Base-by-base conservation (phyloP, 2,113 vertebrate genomes). In the Notechis scutatus region DNA sequence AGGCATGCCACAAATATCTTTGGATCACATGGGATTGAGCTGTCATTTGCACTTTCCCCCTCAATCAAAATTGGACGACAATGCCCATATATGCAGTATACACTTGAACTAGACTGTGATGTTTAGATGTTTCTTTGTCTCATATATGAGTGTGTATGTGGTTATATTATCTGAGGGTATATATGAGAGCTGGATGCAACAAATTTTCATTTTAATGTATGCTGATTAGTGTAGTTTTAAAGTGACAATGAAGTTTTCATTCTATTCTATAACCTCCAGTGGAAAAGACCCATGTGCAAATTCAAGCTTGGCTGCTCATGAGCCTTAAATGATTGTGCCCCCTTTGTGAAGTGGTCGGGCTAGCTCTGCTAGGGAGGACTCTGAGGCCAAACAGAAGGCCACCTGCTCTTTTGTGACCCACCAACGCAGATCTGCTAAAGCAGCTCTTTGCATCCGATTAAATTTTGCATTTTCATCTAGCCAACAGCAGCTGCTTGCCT, bases 391-490 rank as follows among this genome's bases (percentile, higher is more conserved):
- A 39, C 42, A 26, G 20, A 39, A 1, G 23, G 47, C 45, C 45
- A 15, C 29, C 57, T 39, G 86, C 45, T 15, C 24, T 15, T 45
- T 26, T 24, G 45, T 26, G 54, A 54, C 47, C 42, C 24, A 21
- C 42, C 20, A 21, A 18, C 3, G 29, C 1, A 6, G 23, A 20
- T 11, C 90, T 23, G 69, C 42, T 34, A 45, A 85, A 90, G 39
- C 87, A 64, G 18, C n/a, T 26, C 50, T 91, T 89, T 89, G 56
- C 69, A 55, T 64, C 56, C 4, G 87, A 85, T 85, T 89, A 90
- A 90, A 92, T 47, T 91, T 64, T 86, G 29, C 74, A 64, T 92
- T 90, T 85, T 88, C 88, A 61, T 86, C 47, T 52, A 34, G 64
- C 6, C 54, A 29, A 21, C 54, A 89, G 5, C 90, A 89, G 69